Percentiles rank a stretch among this genome's conserved stretches.
These are phyloP conservation scores for Lepidonotus clava DNA, from an alignment of 2,888 invertebrate genomes.

Conservation along the genomic window DNA sequence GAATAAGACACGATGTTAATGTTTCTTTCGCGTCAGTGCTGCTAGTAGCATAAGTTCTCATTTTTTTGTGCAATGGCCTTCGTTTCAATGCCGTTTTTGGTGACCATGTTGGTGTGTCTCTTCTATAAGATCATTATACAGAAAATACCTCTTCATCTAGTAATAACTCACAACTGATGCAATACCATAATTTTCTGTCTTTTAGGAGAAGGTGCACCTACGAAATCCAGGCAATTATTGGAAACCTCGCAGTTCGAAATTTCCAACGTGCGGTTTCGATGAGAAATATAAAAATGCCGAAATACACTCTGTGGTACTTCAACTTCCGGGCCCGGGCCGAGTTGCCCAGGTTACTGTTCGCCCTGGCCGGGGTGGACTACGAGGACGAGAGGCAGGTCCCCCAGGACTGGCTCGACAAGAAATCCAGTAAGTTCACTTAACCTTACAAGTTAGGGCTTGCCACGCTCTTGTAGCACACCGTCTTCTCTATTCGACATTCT, in stretches of 20 bases:
- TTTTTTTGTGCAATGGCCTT: too few species aligned
- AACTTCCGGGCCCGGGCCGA: slow-evolving; percentile 60
- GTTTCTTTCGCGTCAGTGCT: too few species aligned
- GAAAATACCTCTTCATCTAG: too few species aligned
- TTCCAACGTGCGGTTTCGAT: not conserved
- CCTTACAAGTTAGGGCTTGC: not conserved
- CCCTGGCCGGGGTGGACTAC: slow-evolving; percentile 54
- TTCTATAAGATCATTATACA: too few species aligned
- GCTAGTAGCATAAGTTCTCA: too few species aligned
- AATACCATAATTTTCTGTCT: not conserved
- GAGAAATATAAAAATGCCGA: slow-evolving; percentile 56
- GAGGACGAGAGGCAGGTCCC: slow-evolving; percentile 48
- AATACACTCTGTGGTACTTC: slow-evolving; percentile 58
- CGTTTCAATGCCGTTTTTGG: too few species aligned
- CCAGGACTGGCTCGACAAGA: slow-evolving; percentile 54
- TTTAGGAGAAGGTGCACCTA: not conserved
- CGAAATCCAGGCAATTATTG: not conserved
- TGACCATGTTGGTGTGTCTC: not conserved
- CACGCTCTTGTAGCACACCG: not conserved
- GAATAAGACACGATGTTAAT: too few species aligned
- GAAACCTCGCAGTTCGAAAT: not conserved
- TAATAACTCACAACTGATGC: not conserved
- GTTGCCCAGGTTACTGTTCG: slow-evolving; percentile 56
- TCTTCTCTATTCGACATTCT: too few species aligned
- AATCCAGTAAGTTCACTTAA: slow-evolving; percentile 45